These are phyloP conservation scores for Argyrosomus japonicus DNA, from an alignment of 2,113 vertebrate genomes.

Conservation along the genomic window DNA sequence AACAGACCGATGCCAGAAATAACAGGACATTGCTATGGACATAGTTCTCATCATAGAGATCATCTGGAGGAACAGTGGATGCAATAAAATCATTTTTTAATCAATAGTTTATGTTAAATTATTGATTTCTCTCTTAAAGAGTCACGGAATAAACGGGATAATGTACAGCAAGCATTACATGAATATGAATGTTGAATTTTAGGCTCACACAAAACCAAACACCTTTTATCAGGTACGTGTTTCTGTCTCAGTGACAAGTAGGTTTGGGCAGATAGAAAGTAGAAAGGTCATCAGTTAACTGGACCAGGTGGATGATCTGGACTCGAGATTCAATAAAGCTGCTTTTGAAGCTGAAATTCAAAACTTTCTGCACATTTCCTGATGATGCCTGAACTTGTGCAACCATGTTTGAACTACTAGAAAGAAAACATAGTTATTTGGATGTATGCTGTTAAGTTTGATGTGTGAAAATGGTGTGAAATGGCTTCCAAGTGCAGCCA, in stretches of 20 bases:
- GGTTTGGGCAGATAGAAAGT: background rate
- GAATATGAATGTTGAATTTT: background rate
- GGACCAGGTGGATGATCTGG: conserved; percentile 1
- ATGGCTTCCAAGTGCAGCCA: background rate
- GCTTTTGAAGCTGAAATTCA: background rate
- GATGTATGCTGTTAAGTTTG: conserved; percentile 2
- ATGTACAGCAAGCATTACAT: no score
- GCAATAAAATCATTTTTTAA: no score
- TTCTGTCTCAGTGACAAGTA: background rate
- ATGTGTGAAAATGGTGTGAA: background rate
- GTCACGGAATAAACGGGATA: no score
- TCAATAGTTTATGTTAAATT: no score
- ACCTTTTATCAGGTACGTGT: background rate
- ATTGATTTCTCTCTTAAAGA: no score
- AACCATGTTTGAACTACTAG: background rate
- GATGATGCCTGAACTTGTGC: no score
- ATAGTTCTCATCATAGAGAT: no score
- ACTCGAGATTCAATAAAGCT: background rate
- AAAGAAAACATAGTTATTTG: background rate
- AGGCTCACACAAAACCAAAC: background rate
- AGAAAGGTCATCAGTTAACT: background rate
- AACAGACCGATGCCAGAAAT: no score
- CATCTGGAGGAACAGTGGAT: background rate
- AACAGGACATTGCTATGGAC: no score
- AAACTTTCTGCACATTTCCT: background rate